Percentiles rank a stretch among this genome's conserved stretches.
Evolutionary conservation across 2,888 invertebrate genomes (phyloP).

Genomic region (Stictocephala bisonia): DNA sequence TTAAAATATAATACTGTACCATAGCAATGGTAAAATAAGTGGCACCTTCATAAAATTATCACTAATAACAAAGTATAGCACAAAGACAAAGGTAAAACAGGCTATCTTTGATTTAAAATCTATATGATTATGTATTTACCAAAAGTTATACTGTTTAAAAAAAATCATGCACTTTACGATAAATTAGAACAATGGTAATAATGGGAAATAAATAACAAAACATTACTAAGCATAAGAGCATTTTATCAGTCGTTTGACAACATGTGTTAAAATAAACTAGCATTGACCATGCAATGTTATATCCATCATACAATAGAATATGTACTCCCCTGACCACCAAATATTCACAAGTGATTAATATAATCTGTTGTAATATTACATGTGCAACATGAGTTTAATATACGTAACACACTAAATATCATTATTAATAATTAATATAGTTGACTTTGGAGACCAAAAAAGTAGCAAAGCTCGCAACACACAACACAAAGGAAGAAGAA

Average conservation of each 20-base stretch:
- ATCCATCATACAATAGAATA: slow-evolving; percentile 52
- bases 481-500: slow-evolving; percentile 29
- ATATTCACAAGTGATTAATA: slow-evolving; percentile 69
- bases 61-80: too few species aligned
- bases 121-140: neutral
- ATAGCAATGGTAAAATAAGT: too few species aligned
- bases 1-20: too few species aligned
- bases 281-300: slow-evolving; percentile 53
- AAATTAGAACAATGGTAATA: slow-evolving; percentile 1
- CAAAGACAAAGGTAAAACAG: neutral
- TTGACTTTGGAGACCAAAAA: slow-evolving; percentile 45
- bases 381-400: slow-evolving; percentile 66
- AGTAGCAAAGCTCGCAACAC: slow-evolving; percentile 40
- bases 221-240: slow-evolving; percentile 55
- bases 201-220: neutral
- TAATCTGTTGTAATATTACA: slow-evolving; percentile 67
- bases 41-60: too few species aligned
- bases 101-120: neutral
- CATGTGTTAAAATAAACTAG: slow-evolving; percentile 55
- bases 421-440: slow-evolving; percentile 38
- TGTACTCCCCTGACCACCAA: slow-evolving; percentile 58
- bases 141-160: neutral
- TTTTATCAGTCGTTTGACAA: slow-evolving; percentile 57
- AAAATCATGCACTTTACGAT: neutral
- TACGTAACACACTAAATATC: slow-evolving; percentile 44